Evolutionary conservation across 2,888 invertebrate genomes (phyloP), one percentile per base, ranked within the genome.

Genomic region (Sturmia bella): DNA sequence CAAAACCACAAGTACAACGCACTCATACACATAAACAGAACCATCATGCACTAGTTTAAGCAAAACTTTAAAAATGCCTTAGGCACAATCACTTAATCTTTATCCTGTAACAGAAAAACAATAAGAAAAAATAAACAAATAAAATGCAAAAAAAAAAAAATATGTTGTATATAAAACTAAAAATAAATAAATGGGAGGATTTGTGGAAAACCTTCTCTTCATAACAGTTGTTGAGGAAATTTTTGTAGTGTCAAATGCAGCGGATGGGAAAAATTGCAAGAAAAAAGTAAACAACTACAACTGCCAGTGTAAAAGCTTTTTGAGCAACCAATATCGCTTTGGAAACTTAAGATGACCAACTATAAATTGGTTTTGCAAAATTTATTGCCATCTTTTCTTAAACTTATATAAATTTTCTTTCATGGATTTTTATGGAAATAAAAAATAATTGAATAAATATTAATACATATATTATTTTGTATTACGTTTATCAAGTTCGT

Each of bases 81-180:
- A 57, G 69, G 81, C 81, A 73, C 61, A 81, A 81, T 73, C 81
- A 81, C 81, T 81, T 81, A 81, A 81, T 77, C 81, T 77, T 73
- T 81, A 81, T 81, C 77, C 81, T 69, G 68, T 73, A 56, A 72
- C 59, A 70, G 61, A 63, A 61, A 73, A 24, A 21, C 56, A 56
- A 39, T 41, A 27, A 41, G 19, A n/a, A 56, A 64, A 21, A 37
- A 54, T 41, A 13, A 45, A 50, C 19, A 50, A 64, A 41, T 32
- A 32, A n/a, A 24, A 59, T 24, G 41, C 2, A 59, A 41, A 59
- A 21, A 56, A 1, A 11, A 56, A 56, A 56, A 2, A 19, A n/a
- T n/a, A n/a, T n/a, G n/a, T n/a, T 9, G 17, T 39, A 5, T 6
- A 43, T n/a, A 43, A 64, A 77, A 61, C n/a, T 39, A 63, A 61